phyloP scores from a whole-genome alignment of 2,797 vertebrate genomes.

The Argya squamiceps region DNA sequence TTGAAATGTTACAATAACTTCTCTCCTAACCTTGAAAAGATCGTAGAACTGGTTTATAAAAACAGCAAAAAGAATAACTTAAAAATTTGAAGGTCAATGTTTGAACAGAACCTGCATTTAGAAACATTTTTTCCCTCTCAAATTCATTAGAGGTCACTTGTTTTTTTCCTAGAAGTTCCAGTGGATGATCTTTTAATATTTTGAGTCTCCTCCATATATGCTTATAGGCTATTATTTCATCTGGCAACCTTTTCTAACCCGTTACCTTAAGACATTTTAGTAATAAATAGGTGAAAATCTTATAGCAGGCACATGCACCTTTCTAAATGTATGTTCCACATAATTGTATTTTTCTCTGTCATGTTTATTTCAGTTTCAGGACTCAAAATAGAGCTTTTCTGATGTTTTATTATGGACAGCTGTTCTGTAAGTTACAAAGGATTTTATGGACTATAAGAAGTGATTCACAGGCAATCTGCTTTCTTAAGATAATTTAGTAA shows the following conservation, averaged over 20 bases:
- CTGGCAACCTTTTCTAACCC: background rate
- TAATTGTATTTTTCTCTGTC: background rate
- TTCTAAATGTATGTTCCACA: background rate
- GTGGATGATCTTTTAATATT: background rate
- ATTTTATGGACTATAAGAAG: conserved; percentile 68
- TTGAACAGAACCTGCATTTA: background rate
- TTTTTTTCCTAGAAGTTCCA: background rate
- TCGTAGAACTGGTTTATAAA: background rate
- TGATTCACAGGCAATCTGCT: conserved; percentile 63
- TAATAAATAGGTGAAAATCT: background rate
- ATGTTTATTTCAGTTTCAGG: conserved; percentile 62
- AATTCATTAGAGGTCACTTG: background rate
- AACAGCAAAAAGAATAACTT: conserved; percentile 1
- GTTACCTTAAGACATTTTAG: background rate
- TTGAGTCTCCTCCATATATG: background rate
- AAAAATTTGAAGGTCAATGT: background rate
- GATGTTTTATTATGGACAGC: conserved; percentile 65
- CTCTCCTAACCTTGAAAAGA: conserved; percentile 27
- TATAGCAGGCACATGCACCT: background rate
- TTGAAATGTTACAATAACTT: conserved; percentile 13
- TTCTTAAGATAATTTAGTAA: conserved; percentile 62
- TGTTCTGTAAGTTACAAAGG: conserved; percentile 69
- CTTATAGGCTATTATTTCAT: conserved; percentile 20
- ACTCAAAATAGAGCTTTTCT: conserved; percentile 53
- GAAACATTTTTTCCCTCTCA: background rate